Conservation (phyloP, 2,888 invertebrate genomes). For the Perdita meconis region DNA sequence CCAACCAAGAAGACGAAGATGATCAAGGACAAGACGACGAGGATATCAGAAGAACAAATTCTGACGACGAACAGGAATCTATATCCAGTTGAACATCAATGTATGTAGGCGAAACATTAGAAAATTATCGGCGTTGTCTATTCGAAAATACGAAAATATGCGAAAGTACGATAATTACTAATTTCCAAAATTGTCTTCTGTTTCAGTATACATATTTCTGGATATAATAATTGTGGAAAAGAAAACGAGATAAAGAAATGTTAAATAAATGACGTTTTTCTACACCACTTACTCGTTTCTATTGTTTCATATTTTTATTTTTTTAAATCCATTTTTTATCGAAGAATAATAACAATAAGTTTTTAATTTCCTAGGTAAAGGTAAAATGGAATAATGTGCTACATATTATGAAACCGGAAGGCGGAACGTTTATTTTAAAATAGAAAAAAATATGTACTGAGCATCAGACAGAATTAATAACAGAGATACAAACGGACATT, state of each 20-base stretch:
- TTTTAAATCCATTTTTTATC: neutral
- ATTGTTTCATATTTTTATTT: constrained; percentile 19
- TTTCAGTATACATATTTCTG: constrained; percentile 42
- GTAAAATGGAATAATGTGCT: no score
- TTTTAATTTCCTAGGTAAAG: neutral
- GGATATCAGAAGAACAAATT: constrained; percentile 52
- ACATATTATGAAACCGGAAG: no score
- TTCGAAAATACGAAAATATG: neutral
- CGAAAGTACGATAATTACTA: neutral
- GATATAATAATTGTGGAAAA: constrained; percentile 11
- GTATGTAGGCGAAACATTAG: constrained; percentile 27
- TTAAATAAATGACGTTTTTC: constrained; percentile 54
- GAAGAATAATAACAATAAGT: neutral
- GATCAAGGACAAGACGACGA: constrained; percentile 64
- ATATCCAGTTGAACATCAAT: constrained; percentile 61
- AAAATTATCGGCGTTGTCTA: no score
- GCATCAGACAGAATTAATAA: no score
- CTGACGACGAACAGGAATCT: constrained; percentile 54
- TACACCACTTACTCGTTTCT: constrained; percentile 25
- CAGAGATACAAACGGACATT: no score
- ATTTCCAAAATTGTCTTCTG: constrained; percentile 13
- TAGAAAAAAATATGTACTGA: no score
- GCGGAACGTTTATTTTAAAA: no score
- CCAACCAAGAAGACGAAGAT: constrained; percentile 77
- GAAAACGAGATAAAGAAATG: constrained; percentile 26